Conservation (phyloP, 2,797 vertebrate genomes). For the Lemur catta region DNA sequence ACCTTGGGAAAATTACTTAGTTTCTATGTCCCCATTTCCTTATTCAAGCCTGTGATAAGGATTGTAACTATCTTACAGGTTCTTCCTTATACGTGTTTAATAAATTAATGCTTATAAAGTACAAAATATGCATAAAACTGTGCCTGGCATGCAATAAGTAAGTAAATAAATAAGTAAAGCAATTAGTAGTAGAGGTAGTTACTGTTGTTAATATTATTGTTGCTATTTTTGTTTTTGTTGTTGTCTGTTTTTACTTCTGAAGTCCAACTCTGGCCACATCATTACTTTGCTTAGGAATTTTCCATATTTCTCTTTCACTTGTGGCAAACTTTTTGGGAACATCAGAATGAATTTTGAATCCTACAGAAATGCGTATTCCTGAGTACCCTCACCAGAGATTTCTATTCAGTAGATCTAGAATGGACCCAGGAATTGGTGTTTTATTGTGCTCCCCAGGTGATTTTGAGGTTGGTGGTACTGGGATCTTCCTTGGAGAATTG, state of each 20-base stretch:
- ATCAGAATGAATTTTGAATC: slow-evolving; percentile 26
- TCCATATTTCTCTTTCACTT: not conserved
- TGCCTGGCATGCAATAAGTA: not conserved
- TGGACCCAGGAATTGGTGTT: not conserved
- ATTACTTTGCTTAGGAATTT: not conserved
- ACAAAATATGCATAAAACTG: not conserved
- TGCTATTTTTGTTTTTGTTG: not conserved
- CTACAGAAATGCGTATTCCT: not conserved
- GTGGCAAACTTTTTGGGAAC: not conserved
- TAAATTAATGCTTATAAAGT: not conserved
- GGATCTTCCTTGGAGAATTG: not conserved
- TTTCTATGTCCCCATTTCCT: slow-evolving; percentile 18
- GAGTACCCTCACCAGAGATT: not conserved
- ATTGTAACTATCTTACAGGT: not conserved
- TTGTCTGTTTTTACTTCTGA: slow-evolving; percentile 33
- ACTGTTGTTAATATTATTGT: not conserved
- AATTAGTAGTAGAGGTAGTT: not conserved
- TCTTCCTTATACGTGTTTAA: not conserved
- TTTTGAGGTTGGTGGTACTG: not conserved
- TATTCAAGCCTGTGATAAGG: slow-evolving; percentile 35
- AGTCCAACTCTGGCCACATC: not conserved
- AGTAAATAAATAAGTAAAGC: not conserved
- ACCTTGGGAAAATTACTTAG: slow-evolving; percentile 19
- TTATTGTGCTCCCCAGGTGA: not conserved
- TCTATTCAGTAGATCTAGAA: not conserved